Base-by-base conservation (phyloP, 2,797 vertebrate genomes). In the Epinephelus malabaricus region DNA sequence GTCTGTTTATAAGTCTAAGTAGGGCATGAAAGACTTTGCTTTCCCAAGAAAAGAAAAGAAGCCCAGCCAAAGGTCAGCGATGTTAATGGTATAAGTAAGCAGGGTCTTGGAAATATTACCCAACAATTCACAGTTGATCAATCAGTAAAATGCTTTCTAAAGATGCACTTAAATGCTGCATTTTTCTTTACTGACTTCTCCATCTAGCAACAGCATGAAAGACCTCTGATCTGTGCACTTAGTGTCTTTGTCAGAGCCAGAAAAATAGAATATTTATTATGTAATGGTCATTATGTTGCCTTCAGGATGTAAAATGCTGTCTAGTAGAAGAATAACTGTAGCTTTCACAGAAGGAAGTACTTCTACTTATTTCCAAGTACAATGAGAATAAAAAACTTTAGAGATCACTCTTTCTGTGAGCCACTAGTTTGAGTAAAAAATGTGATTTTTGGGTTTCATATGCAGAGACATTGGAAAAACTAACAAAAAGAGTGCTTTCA, bases 1-100 rank as follows among this genome's bases (percentile, higher is more conserved):
- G 93, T 93, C 92, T 88, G 87, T 92, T 92, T 89, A 87, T 90
- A 89, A 86, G 81, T 86, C 86, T 86, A 90, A 91, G 89, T 90
- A 88, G 84, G 83, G 84, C 91, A 90, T 92, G 88, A 90, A 92
- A 85, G 86, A 88, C 78, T 90, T 85, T 83, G 55, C 81, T 78
- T 86, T 66, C 21, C 67, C 62, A 73, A 81, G 81, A 75, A 87
- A 78, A 84, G 46, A 34, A 72, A 90, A 78, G 64, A 68, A 64
- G 9, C 69, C 55, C 30, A 78, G 61, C 73, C 61, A 81, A 78
- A 87, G 87, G 86, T 86, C 85, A 86, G 51, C 56, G 62, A 55
- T 56, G 47, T 66, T 83, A 71, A 84, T 54, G 70, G 19, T 47
- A 54, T 13, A 58, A 78, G 67, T 53, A 46, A 66, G n/a, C 56